Evolutionary conservation across 2,113 vertebrate species (phyloP), one percentile per base, ranked within the genome.

Genomic region (Paracanthobrama guichenoti): DNA sequence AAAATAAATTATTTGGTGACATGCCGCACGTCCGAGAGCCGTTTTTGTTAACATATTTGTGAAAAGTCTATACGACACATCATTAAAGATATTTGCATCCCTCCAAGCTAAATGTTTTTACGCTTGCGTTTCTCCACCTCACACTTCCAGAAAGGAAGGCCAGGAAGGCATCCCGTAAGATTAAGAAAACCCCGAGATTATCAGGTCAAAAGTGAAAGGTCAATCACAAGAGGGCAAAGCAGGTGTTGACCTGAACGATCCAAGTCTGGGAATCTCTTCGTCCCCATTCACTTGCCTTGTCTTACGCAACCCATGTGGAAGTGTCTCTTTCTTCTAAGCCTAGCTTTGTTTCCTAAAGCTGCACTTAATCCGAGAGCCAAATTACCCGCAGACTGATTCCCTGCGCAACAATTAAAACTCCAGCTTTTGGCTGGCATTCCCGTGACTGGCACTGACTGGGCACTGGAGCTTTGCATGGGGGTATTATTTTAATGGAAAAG

Each of bases 401-500:
- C 91, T 60, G 86, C 83, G 85, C 90, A 91, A 92, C 91, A 93
- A 92, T 92, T 91, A 91, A 92, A 92, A 93, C 91, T 91, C 90
- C 88, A 84, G 84, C 55, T 89, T 88, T 88, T 92, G 86, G 89
- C 89, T 87, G 53, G 48, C 82, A 16, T 87, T 90, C 88, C 62
- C 60, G 82, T 71, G 89, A 86, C 77, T 85, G 90, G 89, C 89
- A 89, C 82, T 83, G 84, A 87, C 86, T 67, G 75, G 85, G 57
- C 91, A 91, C 89, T 87, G 90, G 84, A 83, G 72, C 87, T 82
- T 86, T 89, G 89, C 87, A 93, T 90, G 90, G 91, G 90, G 91
- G 88, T 93, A 92, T 94, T 92, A 92, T 91, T 93, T 94, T 93
- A 92, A 95, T 92, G 87, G 89, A 87, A 92, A 92, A 87, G 87